Evolutionary conservation across 1,140 invertebrate species (phyloP).

Genomic region (Lepidotrigona ventralis): DNA sequence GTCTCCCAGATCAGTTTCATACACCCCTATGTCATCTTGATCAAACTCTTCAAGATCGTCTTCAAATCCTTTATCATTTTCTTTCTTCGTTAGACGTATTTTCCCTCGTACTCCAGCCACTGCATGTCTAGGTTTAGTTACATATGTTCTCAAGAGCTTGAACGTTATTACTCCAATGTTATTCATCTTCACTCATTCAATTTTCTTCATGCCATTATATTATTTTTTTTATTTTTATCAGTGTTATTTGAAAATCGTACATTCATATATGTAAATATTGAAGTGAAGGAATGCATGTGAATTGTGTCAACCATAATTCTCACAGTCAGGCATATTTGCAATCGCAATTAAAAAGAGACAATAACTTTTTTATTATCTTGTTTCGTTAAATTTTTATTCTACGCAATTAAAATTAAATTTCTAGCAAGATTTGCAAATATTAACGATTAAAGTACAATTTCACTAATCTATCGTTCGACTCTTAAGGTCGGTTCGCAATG

Average conservation of each 20-base stretch:
- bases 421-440: not conserved
- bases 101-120: slow-evolving; percentile 12
- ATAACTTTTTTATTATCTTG: not conserved
- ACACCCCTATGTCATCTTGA: slow-evolving; percentile 72
- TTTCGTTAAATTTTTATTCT: not conserved
- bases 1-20: slow-evolving; percentile 80
- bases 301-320: not conserved
- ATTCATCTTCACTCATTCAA: slow-evolving; percentile 21
- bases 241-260: not conserved
- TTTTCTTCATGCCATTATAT: not conserved
- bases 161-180: not conserved
- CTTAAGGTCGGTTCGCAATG: not conserved
- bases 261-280: not conserved
- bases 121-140: not conserved
- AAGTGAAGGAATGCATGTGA: not conserved
- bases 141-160: slow-evolving; percentile 15
- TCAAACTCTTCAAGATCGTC: slow-evolving; percentile 32
- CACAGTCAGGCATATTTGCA: no score
- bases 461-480: not conserved
- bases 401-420: not conserved
- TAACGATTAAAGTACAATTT: no score
- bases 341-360: not conserved
- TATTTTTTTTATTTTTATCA: not conserved
- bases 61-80: not conserved
- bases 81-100: not conserved